Base-by-base conservation (phyloP, 2,797 vertebrate genomes). In the Anguilla marmorata region DNA sequence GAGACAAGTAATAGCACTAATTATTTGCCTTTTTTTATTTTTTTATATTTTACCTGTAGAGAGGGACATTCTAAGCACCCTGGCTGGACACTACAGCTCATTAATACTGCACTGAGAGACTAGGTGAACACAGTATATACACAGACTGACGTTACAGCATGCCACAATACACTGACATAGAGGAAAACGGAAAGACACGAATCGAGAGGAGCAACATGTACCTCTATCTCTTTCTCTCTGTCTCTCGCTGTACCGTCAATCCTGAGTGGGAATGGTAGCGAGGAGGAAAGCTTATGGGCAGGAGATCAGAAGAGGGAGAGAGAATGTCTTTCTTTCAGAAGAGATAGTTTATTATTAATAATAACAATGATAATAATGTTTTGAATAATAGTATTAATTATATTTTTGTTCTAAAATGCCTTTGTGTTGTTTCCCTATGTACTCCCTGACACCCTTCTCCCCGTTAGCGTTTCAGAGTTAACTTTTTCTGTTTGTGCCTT, bases 321-420 rank as follows among this genome's bases (percentile, higher is more conserved):
- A 90, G 84, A 91, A 90, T 89, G 89, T 89, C 86, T 89, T 92
- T 91, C 86, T 87, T 91, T 93, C 91, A 89, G 89, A 91, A 89
- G 88, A 87, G 85, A 86, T 66, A 72, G 84, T 82, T 89, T 90
- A 89, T 91, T 91, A 90, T 66, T 88, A 79, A 91, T 87, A 87
- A 91, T 48, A 85, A 88, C 56, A 86, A 88, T 86, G 56, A 89
- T 86, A 89, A 89, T 88, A 89, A 92, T 86, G 89, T 92, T 94
- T 89, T 87, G 88, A 95, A 93, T 94, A 92, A 93, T 94, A 93
- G 93, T 94, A 93, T 95, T 95, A 91, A 92, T 93, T 93, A 92
- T 94, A 91, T 94, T 91, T 92, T 94, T 93, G 90, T 92, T 93
- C 90, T 87, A 89, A 89, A 91, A 93, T 89, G 88, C 89, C 87